Evolutionary conservation across 2,888 invertebrate species (phyloP), one percentile per base, ranked within the genome.

Genomic region (Fragum fragum): DNA sequence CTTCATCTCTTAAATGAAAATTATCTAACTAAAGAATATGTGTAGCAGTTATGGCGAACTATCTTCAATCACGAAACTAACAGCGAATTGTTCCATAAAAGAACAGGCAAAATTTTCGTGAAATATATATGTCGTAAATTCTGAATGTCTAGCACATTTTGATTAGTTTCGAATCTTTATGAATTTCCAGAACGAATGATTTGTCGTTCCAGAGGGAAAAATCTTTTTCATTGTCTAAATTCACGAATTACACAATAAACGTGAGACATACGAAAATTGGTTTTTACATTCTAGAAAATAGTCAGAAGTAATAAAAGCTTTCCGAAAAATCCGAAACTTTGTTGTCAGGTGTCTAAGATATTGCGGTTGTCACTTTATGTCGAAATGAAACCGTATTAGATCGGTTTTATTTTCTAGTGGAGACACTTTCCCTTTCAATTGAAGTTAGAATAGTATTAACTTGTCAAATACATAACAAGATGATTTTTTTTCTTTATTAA

Each of bases 331-430:
- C 18, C 21, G 66, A 42, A 21, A 26, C 32, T 21, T 26, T 21
- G 66, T 23, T 42, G 28, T 42, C 42, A 39, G 42, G 66, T 66
- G 66, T 66, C 42, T 66, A 66, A 42, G 42, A 39, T 39, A 42
- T 66, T 42, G 66, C 66, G 42, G 42, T 21, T 66, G 66, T 66
- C 66, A 66, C 66, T 16, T 42, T 63, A 18, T 66, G 42, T n/a
- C 21, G 66, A 42, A 42, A 66, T 42, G 66, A 66, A 66, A 66
- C 47, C 47, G 47, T 47, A 47, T 47, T 47, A 47, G 47, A 18
- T 47, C n/a, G 47, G 47, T 47, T 47, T 47, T 47, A 47, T 47
- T 47, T 47, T 47, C 47, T 3, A 9, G 47, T 9, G 14, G n/a
- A 47, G 47, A 47, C 47, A 16, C 47, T 47, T 47, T 14, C 16